Evolutionary conservation across 2,888 invertebrate species (phyloP).

Genomic region (Tetanocera ferruginea): DNA sequence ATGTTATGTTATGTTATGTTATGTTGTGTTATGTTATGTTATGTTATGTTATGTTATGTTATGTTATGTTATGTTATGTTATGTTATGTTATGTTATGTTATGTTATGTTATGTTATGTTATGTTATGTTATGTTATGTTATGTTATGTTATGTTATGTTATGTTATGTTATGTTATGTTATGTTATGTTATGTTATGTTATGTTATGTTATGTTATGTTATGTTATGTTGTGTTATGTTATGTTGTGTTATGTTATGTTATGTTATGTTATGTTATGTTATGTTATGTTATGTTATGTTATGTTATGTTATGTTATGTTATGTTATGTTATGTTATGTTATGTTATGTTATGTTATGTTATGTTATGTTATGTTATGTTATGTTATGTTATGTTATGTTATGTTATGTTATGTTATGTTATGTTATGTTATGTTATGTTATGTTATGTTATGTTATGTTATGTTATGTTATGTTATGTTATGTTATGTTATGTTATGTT

Average conservation of each 20-base stretch:
- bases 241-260: too few species aligned
- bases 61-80: too few species aligned
- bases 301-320: neutral
- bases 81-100: too few species aligned
- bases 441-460: neutral
- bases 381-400: too few species aligned
- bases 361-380: constrained; percentile 7
- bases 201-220: neutral
- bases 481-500: constrained; percentile 13
- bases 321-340: constrained; percentile 23
- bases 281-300: neutral
- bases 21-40: too few species aligned
- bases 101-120: neutral
- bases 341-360: constrained; percentile 12
- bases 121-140: neutral
- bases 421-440: neutral
- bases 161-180: neutral
- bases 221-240: too few species aligned
- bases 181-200: neutral
- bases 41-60: too few species aligned
- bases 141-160: neutral
- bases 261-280: neutral
- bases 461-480: constrained; percentile 6
- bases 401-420: too few species aligned
- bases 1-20: too few species aligned